Conservation (phyloP, 2,113 vertebrate species). For the Zootoca vivipara region DNA sequence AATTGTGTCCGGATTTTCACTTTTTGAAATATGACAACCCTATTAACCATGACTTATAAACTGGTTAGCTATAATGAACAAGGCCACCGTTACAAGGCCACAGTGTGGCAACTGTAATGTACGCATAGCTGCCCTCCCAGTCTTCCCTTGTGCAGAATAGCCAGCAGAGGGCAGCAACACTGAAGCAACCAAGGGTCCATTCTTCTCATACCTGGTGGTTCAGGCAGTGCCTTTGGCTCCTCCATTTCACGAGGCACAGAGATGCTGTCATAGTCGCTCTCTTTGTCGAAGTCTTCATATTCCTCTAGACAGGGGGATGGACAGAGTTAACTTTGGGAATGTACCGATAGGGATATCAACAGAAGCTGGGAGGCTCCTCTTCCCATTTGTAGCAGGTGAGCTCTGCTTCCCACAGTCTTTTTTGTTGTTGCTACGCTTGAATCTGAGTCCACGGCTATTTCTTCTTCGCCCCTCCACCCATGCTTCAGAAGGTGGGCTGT, state of each 20-base stretch:
- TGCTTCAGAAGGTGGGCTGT: background rate
- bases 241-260: background rate
- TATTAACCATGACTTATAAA: too few species aligned
- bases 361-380: too few species aligned
- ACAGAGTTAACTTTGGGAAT: background rate
- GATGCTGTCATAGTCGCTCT: background rate
- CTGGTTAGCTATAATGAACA: too few species aligned
- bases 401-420: background rate
- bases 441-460: background rate
- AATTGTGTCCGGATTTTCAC: too few species aligned
- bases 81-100: too few species aligned
- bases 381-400: background rate
- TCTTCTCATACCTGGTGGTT: constrained; percentile 1
- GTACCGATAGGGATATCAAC: background rate
- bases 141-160: background rate
- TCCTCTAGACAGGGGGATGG: background rate
- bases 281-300: background rate
- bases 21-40: too few species aligned
- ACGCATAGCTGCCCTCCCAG: background rate
- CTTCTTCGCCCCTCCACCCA: background rate
- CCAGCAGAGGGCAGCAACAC: background rate
- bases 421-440: background rate
- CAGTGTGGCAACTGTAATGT: background rate
- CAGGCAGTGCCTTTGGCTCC: background rate
- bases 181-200: background rate